Evolutionary conservation across 2,113 vertebrate genomes (phyloP).

Genomic region (Fukomys damarensis): DNA sequence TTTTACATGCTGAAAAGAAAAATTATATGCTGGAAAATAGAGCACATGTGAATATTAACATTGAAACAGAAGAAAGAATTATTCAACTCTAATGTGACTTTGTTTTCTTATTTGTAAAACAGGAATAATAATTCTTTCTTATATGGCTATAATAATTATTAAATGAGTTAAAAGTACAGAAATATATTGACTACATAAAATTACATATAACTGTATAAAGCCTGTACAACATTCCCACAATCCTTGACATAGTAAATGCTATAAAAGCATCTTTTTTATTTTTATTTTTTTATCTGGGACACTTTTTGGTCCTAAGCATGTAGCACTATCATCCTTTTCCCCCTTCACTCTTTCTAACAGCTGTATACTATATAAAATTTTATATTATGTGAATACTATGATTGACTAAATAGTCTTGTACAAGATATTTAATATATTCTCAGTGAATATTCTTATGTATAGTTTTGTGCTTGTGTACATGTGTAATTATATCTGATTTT

Average conservation of each 20-base stretch:
- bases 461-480: neutral
- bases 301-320: neutral
- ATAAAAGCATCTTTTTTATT: neutral
- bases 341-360: neutral
- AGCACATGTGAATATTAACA: neutral
- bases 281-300: neutral
- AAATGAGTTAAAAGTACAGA: neutral
- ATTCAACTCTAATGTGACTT: neutral
- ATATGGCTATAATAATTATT: neutral
- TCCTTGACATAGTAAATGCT: neutral
- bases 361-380: neutral
- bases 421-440: constrained; percentile 18
- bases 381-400: neutral
- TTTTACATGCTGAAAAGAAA: neutral
- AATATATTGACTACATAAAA: neutral
- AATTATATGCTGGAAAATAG: neutral
- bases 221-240: neutral
- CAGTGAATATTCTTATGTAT: neutral
- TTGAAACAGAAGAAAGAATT: constrained; percentile 30
- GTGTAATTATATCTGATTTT: neutral
- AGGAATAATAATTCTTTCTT: neutral
- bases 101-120: constrained; percentile 27
- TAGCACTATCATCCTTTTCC: neutral
- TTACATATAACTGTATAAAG: neutral
- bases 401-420: neutral